These are phyloP conservation scores for Eremobia ochroleuca DNA, from an alignment of 2,888 invertebrate species.

Conservation along the genomic window DNA sequence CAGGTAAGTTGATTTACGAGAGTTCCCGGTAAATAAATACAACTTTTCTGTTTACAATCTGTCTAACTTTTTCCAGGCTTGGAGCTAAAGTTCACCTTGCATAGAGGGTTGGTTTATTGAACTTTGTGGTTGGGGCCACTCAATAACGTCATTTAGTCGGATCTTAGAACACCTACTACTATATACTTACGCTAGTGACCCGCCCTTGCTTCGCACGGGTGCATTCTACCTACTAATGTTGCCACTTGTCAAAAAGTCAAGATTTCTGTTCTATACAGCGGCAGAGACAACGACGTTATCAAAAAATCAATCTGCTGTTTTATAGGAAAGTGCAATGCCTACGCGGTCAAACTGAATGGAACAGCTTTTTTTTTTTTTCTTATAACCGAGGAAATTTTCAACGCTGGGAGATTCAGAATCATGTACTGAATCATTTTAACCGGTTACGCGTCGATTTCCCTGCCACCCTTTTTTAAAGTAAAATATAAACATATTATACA, in stretches of 20 bases:
- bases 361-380: neutral
- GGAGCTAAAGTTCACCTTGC: constrained; percentile 35
- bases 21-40: constrained; percentile 35
- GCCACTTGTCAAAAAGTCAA: neutral
- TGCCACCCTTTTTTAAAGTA: neutral
- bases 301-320: neutral
- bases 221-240: neutral
- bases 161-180: constrained; percentile 11
- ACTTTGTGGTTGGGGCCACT: constrained; percentile 9
- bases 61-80: constrained; percentile 33
- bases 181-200: neutral
- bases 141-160: constrained; percentile 7
- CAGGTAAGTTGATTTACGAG: constrained; percentile 37
- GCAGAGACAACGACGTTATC: neutral
- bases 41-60: constrained; percentile 43
- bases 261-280: neutral
- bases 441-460: neutral
- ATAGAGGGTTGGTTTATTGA: constrained; percentile 36
- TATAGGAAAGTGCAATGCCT: neutral
- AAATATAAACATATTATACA: neutral
- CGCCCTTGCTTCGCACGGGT: neutral
- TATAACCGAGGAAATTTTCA: neutral
- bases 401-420: neutral
- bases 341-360: neutral
- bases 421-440: neutral